Base-by-base conservation (phyloP, 2,113 vertebrate genomes). In the Hepsetus odoe region DNA sequence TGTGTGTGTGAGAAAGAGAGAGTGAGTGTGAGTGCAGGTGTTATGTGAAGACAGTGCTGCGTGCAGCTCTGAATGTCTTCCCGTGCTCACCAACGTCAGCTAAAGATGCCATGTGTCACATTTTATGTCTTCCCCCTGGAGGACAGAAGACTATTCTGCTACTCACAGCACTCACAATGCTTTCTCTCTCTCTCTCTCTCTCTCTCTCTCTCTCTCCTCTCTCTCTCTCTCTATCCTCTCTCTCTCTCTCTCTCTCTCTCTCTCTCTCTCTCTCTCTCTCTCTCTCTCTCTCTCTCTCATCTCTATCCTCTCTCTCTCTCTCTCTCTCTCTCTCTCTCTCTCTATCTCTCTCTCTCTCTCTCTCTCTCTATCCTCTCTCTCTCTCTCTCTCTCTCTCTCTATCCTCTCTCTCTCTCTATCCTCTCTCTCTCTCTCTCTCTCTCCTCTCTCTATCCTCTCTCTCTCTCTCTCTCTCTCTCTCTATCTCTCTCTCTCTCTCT, bases 91-190 rank as follows among this genome's bases (percentile, higher is more conserved):
- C 44, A 5, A 62, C 16, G 12, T 71, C 46, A 33, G 59, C 77
- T 67, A 30, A 87, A 86, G 83, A 86, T 90, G 87, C 87, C 87
- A 82, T 84, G 89, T 90, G 80, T 66, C 51, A 44, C 51, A 73
- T 22, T 32, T 70, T 86, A 74, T n/a, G 12, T 18, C 46, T 0
- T 72, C 32, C 46, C 56, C 46, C 16, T 32, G 44, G 42, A 53
- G 78, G n/a, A 46, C 22, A 61, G 38, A 32, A 33, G 42, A 64
- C 44, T 64, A 24, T 62, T 64, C 20, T 49, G 46, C 28, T 55
- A 32, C 44, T 51, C 40, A 20, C 56, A 33, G 26, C 2, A 40
- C 35, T 30, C 38, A 22, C 32, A 12, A 0, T 22, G 65, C 26
- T 64, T 7, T 38, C 33, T 32, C 64, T 5, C 20, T 71, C 44